Base-by-base conservation (phyloP, 2,888 invertebrate genomes). In the Thera obeliscata region DNA sequence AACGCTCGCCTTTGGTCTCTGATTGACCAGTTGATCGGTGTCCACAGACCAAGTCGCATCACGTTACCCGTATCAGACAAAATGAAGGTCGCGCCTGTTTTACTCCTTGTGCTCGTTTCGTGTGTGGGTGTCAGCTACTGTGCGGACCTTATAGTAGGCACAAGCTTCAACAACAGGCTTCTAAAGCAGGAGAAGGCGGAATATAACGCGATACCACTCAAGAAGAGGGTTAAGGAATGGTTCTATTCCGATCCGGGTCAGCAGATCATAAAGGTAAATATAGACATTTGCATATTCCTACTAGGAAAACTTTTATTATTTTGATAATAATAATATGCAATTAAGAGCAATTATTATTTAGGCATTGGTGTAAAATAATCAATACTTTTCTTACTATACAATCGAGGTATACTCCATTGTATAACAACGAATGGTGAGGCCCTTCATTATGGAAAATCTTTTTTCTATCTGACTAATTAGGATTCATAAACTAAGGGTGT, bases 201-300 rank as follows among this genome's bases (percentile, higher is more conserved):
- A 64, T 93, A 91, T 76, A 90, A 85, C 76, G 79, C 90, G 3
- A 89, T 93, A 69, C 93, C 91, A 2, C 78, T 93, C 4, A 93
- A 92, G 78, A 93, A 93, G 74, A 84, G 93, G 72, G 91, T 91
- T 64, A 93, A 93, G 75, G 93, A 93, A 77, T 87, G 88, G 22
- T 93, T 93, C 78, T 93, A 71, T 70, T 87, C 88, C 1, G 93
- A 93, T 72, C 87, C 93, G 1, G 91, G 89, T 56, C 92, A 93
- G 65, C 92, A 92, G 80, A 84, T 88, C 66, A 91, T 93, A 64
- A 93, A 91, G 92, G 93, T 93, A 83, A 75, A 4, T 12, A 3
- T 8, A 36, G 8, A 41, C 36, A 6, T 70, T 67, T 61, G 7
- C 43, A 2, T 46, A 7, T 9, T 9, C 2, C 9, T 41, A 2